Percentiles rank a stretch among this genome's conserved stretches.
phyloP scores from a whole-genome alignment of 1,140 invertebrate species.

The Anoplophora glabripennis region DNA sequence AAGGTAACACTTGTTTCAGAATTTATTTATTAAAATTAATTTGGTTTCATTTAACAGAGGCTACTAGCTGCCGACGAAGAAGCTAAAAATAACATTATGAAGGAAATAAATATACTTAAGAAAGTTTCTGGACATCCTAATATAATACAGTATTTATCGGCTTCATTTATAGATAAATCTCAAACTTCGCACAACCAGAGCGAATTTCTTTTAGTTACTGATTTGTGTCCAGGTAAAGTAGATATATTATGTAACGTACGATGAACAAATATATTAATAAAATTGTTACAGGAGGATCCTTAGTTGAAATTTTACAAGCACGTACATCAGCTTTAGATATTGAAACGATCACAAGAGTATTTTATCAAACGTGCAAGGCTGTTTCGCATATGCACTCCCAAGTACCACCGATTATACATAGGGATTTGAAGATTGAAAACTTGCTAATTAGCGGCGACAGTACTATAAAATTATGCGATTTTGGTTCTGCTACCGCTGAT shows the following conservation, averaged over 20 bases:
- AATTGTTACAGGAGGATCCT: slow-evolving; percentile 61
- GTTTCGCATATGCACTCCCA: slow-evolving; percentile 93
- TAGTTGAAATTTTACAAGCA: slow-evolving; percentile 76
- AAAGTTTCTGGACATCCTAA: slow-evolving; percentile 76
- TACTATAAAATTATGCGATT: slow-evolving; percentile 95
- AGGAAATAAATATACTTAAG: slow-evolving; percentile 77
- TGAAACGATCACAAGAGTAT: slow-evolving; percentile 79
- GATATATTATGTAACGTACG: background rate
- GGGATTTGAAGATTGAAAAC: slow-evolving; percentile 86
- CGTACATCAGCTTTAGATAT: slow-evolving; percentile 63
- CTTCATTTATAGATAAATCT: slow-evolving; percentile 69
- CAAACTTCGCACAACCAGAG: slow-evolving; percentile 60
- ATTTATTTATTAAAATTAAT: slow-evolving; percentile 7
- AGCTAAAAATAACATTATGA: slow-evolving; percentile 70
- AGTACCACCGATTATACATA: slow-evolving; percentile 83
- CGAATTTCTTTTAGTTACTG: slow-evolving; percentile 45
- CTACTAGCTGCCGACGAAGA: slow-evolving; percentile 76
- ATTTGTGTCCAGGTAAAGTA: slow-evolving; percentile 41
- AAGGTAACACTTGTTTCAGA: slow-evolving; percentile 56
- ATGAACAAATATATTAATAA: background rate
- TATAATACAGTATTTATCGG: slow-evolving; percentile 75
- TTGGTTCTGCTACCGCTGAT: slow-evolving; percentile 92
- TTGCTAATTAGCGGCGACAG: slow-evolving; percentile 72
- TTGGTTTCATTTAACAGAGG: slow-evolving; percentile 53
- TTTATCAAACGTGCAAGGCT: slow-evolving; percentile 87